Evolutionary conservation across 2,888 invertebrate species (phyloP).

Genomic region (Choreutis nemorana): DNA sequence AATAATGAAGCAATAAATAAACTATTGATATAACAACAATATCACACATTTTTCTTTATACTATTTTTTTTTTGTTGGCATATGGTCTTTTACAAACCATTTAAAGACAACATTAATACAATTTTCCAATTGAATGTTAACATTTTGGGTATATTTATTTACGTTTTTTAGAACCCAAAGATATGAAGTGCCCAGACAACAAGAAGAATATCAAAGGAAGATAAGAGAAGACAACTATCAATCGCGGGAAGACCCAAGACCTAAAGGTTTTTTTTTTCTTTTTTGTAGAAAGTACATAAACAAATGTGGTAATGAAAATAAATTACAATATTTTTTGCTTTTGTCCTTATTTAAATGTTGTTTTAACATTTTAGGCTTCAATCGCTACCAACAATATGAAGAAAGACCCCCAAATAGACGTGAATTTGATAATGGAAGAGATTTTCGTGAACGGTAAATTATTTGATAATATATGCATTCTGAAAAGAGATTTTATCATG

Average conservation of each 20-base stretch:
- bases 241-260: conserved; percentile 36
- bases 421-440: conserved; percentile 33
- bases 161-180: conserved; percentile 25
- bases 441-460: conserved; percentile 25
- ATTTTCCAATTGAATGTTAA: too few species aligned
- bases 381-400: conserved; percentile 43
- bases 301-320: conserved; percentile 1
- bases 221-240: conserved; percentile 33
- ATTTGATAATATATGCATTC: too few species aligned
- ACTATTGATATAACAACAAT: too few species aligned
- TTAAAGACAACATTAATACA: too few species aligned
- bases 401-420: conserved; percentile 34
- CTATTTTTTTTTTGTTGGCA: too few species aligned
- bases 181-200: conserved; percentile 30
- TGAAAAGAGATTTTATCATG: too few species aligned
- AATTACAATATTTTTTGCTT: conserved; percentile 3
- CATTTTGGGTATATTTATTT: neutral
- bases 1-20: too few species aligned
- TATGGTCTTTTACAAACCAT: too few species aligned
- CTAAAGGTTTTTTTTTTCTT: conserved; percentile 14
- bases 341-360: conserved; percentile 2
- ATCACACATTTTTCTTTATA: too few species aligned
- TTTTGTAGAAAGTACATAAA: conserved; percentile 1
- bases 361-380: conserved; percentile 27
- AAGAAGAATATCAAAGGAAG: conserved; percentile 33